Evolutionary conservation across 2,797 vertebrate species (phyloP).

Genomic region (Xiphophorus birchmanni): DNA sequence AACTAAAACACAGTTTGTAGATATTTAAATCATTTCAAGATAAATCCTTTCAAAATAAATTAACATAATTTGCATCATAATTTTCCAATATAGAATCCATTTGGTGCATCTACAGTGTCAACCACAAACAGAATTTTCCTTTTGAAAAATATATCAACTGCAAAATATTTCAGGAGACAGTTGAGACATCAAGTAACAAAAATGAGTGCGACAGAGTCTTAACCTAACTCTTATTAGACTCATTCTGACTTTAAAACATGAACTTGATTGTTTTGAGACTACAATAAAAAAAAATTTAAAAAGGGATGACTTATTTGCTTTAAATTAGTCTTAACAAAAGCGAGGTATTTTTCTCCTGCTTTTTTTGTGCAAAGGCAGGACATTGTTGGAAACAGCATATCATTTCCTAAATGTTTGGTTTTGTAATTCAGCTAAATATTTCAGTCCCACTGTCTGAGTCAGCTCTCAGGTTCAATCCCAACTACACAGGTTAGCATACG

Average conservation of each 20-base stretch:
- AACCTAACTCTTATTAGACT: background rate
- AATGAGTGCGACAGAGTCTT: background rate
- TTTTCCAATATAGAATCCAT: background rate
- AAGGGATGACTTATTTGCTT: background rate
- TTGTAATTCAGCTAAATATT: background rate
- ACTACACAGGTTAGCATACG: background rate
- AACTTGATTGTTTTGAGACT: background rate
- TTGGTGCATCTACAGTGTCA: background rate
- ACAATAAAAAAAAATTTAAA: background rate
- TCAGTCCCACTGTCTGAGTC: background rate
- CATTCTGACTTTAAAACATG: background rate
- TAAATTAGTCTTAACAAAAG: background rate
- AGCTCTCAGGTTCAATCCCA: background rate
- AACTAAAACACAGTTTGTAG: background rate
- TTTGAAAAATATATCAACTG: background rate
- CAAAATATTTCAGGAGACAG: background rate
- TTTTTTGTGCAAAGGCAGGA: background rate
- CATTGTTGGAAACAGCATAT: background rate
- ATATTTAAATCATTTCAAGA: background rate
- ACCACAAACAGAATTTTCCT: background rate
- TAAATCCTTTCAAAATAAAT: background rate
- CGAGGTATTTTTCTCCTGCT: background rate
- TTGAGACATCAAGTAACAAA: background rate
- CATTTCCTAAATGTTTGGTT: background rate
- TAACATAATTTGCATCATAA: background rate